Percentiles rank a stretch among this genome's conserved stretches.
Evolutionary conservation across 2,888 invertebrate genomes (phyloP).

Genomic region (Apodemia duryi): DNA sequence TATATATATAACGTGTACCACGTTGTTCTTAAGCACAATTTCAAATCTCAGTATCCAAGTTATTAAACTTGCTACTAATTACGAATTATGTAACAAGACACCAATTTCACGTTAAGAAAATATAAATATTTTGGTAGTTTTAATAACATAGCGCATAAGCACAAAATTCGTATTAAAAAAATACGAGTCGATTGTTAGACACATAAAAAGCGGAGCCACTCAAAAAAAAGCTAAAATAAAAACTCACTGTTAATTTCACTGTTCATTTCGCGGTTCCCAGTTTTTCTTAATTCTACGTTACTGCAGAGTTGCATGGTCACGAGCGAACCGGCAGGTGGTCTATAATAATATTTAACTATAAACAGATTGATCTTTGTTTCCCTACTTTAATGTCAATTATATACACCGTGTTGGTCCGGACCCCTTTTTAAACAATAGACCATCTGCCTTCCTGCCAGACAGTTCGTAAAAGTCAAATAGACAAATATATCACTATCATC

Average conservation of each 20-base stretch:
- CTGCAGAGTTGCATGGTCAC: conserved; percentile 15
- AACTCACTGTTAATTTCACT: conserved; percentile 13
- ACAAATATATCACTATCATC: background rate
- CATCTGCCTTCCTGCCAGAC: background rate
- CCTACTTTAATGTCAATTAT: background rate
- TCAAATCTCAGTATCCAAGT: no score
- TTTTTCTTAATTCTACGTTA: conserved; percentile 14
- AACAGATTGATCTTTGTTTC: conserved; percentile 5
- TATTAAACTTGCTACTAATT: no score
- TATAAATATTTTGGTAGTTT: background rate
- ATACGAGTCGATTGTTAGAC: background rate
- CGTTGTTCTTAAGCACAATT: no score
- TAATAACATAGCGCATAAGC: background rate
- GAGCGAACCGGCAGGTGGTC: conserved; percentile 5
- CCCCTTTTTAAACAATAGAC: background rate
- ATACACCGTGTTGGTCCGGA: background rate
- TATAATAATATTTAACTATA: conserved; percentile 11
- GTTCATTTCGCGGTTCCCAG: conserved; percentile 12
- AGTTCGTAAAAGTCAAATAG: background rate
- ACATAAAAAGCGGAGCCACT: background rate
- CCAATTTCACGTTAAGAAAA: no score
- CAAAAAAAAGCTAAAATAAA: conserved; percentile 9
- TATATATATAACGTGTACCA: no score
- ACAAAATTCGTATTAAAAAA: background rate
- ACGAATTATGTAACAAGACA: no score